Percentiles rank a stretch among this genome's conserved stretches.
These are phyloP conservation scores for Ctenodactylus gundi DNA, from an alignment of 2,113 vertebrate genomes.

Conservation along the genomic window DNA sequence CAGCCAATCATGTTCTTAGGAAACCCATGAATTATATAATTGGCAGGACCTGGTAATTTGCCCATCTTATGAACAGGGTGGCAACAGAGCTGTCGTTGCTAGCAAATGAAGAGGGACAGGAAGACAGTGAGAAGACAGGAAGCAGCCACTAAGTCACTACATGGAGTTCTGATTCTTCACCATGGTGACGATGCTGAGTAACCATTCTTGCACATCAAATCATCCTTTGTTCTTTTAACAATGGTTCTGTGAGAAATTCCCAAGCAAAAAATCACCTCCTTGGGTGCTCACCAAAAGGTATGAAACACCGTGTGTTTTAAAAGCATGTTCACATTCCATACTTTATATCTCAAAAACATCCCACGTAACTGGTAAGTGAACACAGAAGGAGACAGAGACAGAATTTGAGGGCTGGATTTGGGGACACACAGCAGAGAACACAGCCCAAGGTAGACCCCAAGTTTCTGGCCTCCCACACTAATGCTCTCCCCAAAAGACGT, in stretches of 20 bases:
- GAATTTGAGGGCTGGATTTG: background rate
- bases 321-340: background rate
- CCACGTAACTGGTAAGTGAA: background rate
- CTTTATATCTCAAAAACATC: background rate
- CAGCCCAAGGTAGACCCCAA: background rate
- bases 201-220: background rate
- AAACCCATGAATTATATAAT: background rate
- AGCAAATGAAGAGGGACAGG: background rate
- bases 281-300: background rate
- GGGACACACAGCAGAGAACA: background rate
- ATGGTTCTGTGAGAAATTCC: background rate
- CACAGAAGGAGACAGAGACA: background rate
- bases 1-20: background rate
- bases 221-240: slow-evolving; percentile 1
- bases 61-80: background rate
- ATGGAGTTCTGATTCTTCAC: background rate
- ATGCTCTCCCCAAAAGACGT: background rate
- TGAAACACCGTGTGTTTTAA: background rate
- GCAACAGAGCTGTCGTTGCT: background rate
- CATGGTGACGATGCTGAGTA: background rate
- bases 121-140: background rate
- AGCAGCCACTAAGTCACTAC: background rate
- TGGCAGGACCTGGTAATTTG: background rate
- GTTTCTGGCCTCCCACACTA: background rate
- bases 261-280: background rate